Percentiles rank a stretch among this genome's conserved stretches.
Evolutionary conservation across 1,140 invertebrate species (phyloP).

Genomic region (Calycopis cecrops): DNA sequence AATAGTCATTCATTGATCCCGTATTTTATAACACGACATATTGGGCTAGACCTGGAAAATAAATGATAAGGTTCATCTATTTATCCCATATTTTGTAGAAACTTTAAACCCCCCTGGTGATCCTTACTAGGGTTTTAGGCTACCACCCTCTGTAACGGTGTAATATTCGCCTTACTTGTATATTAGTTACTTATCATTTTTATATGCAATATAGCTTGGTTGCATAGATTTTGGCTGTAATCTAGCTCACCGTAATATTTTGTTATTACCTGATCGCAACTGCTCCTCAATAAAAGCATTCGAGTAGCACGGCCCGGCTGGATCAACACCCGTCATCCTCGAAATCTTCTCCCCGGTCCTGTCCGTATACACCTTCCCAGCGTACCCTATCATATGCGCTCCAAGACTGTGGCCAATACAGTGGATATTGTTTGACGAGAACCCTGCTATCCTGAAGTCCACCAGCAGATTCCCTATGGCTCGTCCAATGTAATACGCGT

Average conservation of each 20-base stretch:
- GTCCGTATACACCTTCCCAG: constrained; percentile 46
- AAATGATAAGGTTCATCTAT: no score
- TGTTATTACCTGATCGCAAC: constrained; percentile 32
- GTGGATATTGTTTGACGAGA: constrained; percentile 60
- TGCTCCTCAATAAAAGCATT: constrained; percentile 67
- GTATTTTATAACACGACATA: no score
- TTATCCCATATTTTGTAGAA: no score
- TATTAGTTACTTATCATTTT: no score
- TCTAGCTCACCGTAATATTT: no score
- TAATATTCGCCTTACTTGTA: no score
- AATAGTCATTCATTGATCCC: no score
- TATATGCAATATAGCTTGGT: no score
- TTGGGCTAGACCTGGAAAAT: constrained; percentile 64
- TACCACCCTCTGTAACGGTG: no score
- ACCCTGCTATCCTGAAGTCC: constrained; percentile 37
- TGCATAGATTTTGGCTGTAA: no score
- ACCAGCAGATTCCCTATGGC: constrained; percentile 47
- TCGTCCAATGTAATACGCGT: constrained; percentile 45
- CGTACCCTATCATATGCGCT: constrained; percentile 67
- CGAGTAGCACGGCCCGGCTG: constrained; percentile 79
- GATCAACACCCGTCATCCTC: constrained; percentile 77
- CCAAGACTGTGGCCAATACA: constrained; percentile 72
- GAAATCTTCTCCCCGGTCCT: constrained; percentile 46
- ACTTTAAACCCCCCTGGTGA: no score
- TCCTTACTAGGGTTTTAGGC: no score